These are phyloP conservation scores for Trichomalopsis sarcophagae DNA, from an alignment of 1,140 invertebrate species.

Conservation along the genomic window DNA sequence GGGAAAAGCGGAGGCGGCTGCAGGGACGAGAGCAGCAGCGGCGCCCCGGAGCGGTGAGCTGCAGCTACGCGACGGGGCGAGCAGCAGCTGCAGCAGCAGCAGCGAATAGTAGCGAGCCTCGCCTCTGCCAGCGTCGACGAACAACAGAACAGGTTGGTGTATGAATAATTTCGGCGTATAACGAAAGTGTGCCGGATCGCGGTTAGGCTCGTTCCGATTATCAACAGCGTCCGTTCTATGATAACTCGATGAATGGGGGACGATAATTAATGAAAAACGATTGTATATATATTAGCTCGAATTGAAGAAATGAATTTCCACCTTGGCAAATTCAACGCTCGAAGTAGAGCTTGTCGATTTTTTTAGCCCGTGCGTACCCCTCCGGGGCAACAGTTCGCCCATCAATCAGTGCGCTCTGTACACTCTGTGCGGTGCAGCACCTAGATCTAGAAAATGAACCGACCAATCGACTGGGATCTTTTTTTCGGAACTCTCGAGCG, in stretches of 20 bases:
- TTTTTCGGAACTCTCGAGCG: slow-evolving; percentile 32
- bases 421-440: too few relatives aligned
- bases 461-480: neutral
- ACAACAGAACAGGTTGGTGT: slow-evolving; percentile 72
- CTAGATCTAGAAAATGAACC: slow-evolving; percentile 51
- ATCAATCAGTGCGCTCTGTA: slow-evolving; percentile 55
- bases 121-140: slow-evolving; percentile 70
- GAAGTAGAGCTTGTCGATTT: too few relatives aligned
- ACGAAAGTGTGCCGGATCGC: too few relatives aligned
- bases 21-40: slow-evolving; percentile 52
- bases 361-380: slow-evolving; percentile 14
- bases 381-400: slow-evolving; percentile 50
- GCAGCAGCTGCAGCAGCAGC: slow-evolving; percentile 68
- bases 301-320: too few relatives aligned
- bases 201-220: too few relatives aligned
- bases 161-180: neutral
- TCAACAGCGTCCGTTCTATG: too few relatives aligned
- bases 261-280: too few relatives aligned
- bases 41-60: slow-evolving; percentile 60
- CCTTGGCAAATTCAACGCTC: too few relatives aligned
- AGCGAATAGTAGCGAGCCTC: slow-evolving; percentile 65
- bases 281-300: too few relatives aligned
- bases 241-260: too few relatives aligned
- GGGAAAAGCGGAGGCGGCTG: neutral
- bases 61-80: slow-evolving; percentile 70